A percentile compares a stretch with the other conserved stretches of the same genome.
Evolutionary conservation across 2,113 vertebrate genomes (phyloP).

Genomic region (Gavia stellata): DNA sequence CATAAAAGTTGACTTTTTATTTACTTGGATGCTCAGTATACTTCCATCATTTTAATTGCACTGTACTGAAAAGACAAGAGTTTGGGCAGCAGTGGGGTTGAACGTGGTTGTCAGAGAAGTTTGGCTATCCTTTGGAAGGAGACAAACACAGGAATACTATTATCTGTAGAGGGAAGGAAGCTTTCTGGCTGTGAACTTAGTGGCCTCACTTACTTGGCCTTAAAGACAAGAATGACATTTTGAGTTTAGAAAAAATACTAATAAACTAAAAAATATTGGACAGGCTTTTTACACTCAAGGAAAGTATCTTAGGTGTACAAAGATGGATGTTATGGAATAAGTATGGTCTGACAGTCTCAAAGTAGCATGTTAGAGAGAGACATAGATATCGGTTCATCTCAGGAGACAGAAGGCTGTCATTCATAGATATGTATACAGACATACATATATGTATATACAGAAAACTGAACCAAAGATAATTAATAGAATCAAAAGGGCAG

Average conservation of each 20-base stretch:
- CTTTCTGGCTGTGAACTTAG: neutral
- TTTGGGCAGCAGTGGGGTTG: neutral
- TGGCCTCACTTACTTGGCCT: neutral
- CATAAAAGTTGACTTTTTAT: neutral
- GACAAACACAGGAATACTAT: neutral
- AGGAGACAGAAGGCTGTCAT: neutral
- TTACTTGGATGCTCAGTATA: neutral
- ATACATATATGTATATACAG: neutral
- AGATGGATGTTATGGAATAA: neutral
- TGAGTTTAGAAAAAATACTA: neutral
- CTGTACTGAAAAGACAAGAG: neutral
- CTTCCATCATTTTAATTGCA: neutral
- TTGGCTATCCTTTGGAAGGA: neutral
- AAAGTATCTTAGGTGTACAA: neutral
- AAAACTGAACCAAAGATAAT: neutral
- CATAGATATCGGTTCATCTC: neutral
- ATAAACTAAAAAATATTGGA: neutral
- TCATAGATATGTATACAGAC: accelerated
- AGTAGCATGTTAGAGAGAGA: neutral
- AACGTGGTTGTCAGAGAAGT: neutral
- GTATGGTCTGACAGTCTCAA: neutral
- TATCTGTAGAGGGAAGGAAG: neutral
- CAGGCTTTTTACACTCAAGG: neutral
- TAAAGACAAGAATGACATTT: neutral
- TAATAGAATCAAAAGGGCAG: neutral